Evolutionary conservation across 2,888 invertebrate species (phyloP).

Genomic region (Patella caerulea): DNA sequence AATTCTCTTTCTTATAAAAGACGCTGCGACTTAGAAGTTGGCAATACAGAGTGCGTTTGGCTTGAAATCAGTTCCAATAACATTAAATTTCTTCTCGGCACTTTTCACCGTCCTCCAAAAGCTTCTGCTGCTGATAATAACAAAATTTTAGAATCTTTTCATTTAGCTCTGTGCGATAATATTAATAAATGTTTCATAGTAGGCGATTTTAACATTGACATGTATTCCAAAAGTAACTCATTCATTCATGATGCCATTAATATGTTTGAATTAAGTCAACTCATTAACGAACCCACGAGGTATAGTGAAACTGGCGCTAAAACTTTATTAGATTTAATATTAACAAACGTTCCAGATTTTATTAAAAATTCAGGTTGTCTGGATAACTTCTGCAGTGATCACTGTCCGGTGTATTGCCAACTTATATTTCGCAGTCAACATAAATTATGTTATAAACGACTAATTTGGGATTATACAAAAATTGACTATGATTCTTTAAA

Average conservation of each 20-base stretch:
- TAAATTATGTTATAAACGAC: not conserved
- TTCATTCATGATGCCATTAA: conserved; percentile 4
- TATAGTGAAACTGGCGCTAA: not conserved
- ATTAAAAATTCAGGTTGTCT: not conserved
- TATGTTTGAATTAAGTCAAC: not conserved
- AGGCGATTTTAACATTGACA: conserved; percentile 4
- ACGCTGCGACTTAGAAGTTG: not conserved
- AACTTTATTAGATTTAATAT: not conserved
- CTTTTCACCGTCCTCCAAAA: not conserved
- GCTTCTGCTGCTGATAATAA: not conserved
- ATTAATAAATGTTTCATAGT: not conserved
- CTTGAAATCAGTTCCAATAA: conserved; percentile 3
- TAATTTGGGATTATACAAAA: not conserved
- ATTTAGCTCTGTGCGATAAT: not conserved
- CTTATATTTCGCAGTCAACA: not conserved
- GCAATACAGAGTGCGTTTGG: conserved; percentile 11
- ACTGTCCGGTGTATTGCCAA: conserved; percentile 3
- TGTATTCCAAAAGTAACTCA: not conserved
- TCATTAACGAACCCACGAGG: not conserved
- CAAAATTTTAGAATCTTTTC: conserved; percentile 4
- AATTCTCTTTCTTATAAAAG: not conserved
- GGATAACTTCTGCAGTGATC: not conserved
- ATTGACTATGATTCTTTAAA: not conserved
- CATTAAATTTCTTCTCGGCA: not conserved
- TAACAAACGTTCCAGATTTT: not conserved